Evolutionary conservation across 2,113 vertebrate genomes (phyloP).

Genomic region (Empidonax alnorum): DNA sequence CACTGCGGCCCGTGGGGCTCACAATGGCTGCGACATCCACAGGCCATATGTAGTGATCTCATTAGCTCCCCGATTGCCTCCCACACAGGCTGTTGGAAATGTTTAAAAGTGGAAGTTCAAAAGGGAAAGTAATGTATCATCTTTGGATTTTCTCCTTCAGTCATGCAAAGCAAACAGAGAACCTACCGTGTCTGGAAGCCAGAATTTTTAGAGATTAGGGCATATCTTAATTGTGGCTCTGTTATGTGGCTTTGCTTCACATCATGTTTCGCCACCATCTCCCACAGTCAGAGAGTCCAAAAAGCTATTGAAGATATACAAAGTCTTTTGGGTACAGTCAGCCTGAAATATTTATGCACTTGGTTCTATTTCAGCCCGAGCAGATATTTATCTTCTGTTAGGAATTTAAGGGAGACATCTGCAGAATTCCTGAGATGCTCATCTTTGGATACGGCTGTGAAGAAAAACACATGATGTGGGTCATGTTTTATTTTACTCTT

Average conservation of each 20-base stretch:
- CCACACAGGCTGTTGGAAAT: slow-evolving; percentile 54
- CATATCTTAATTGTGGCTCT: background rate
- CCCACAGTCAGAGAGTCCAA: background rate
- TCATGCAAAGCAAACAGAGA: slow-evolving; percentile 33
- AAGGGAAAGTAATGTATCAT: slow-evolving; percentile 46
- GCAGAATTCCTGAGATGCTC: slow-evolving; percentile 28
- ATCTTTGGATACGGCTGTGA: slow-evolving; percentile 6
- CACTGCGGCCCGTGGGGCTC: background rate
- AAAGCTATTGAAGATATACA: background rate
- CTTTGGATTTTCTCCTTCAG: slow-evolving; percentile 46
- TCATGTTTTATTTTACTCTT: slow-evolving; percentile 35
- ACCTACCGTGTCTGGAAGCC: slow-evolving; percentile 33
- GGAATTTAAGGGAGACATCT: slow-evolving; percentile 49
- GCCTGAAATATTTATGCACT: slow-evolving; percentile 27
- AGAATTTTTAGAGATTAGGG: background rate
- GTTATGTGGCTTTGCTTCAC: background rate
- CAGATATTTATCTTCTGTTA: slow-evolving; percentile 52
- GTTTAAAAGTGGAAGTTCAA: slow-evolving; percentile 60
- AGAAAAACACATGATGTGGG: slow-evolving; percentile 17
- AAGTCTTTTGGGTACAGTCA: slow-evolving; percentile 24
- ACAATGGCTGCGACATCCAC: slow-evolving; percentile 25
- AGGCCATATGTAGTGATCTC: slow-evolving; percentile 59
- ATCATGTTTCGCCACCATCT: background rate
- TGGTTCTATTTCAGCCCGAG: background rate
- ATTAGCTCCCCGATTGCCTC: slow-evolving; percentile 46